Base-by-base conservation (phyloP, 2,113 vertebrate genomes). In the Rhinichthys klamathensis region DNA sequence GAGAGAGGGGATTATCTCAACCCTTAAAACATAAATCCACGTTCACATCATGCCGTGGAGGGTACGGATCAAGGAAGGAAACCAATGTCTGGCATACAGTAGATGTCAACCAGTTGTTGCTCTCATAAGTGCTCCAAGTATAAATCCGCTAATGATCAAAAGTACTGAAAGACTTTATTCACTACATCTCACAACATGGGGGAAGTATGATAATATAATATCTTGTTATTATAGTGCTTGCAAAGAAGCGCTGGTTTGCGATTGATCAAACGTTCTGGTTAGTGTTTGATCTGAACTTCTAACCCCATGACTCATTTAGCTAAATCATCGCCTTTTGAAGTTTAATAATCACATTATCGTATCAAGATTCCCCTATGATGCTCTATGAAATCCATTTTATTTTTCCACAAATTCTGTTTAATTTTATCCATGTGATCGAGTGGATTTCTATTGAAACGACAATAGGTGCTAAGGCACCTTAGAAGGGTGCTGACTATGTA, bases 31-130 rank as follows among this genome's bases (percentile, higher is more conserved):
- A 32, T 13, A 73, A 80, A 63, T 65, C 38, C 80, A 75, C 54
- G 1, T 54, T 74, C 72, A 85, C 61, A 87, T 85, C 49, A 72
- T 44, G 74, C 75, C 60, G 3, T 38, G 75, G 73, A 32, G 67
- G 0, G 74, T 89, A 88, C 87, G 88, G 61, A 90, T 72, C 58
- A 89, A 88, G 83, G 77, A 10, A 27, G 84, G n/a, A 60, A 35
- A 70, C 70, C 27, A 85, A 30, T 7, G 0, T 65, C 88, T 63
- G 61, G 61, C 61, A 83, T 83, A 89, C 56, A 41, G 65, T 7
- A 44, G 44, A 77, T 79, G 65, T 73, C 78, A 85, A 87, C 41
- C 32, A 61, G 56, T 84, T 82, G 72, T n/a, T 63, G 15, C 23
- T 88, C 41, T 23, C 60, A 13, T 77, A 61, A 87, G 0, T n/a